Evolutionary conservation across 2,888 invertebrate genomes (phyloP).

Genomic region (Hydriomena furcata): DNA sequence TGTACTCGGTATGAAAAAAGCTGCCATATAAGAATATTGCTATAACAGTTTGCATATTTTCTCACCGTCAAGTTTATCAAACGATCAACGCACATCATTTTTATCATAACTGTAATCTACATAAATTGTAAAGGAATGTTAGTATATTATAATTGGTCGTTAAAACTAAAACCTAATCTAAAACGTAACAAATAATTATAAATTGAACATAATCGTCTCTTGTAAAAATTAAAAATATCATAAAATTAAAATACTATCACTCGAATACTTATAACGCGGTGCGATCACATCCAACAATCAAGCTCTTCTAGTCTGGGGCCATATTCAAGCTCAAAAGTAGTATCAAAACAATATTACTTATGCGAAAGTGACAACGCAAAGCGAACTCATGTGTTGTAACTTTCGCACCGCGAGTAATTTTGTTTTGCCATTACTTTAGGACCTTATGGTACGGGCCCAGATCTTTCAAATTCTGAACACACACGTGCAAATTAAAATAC

Average conservation of each 20-base stretch:
- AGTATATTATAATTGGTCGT: conserved; percentile 11
- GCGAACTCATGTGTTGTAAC: too few species aligned
- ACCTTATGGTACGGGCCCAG: too few species aligned
- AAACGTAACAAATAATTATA: conserved; percentile 24
- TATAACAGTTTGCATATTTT: conserved; percentile 1
- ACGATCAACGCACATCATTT: background rate
- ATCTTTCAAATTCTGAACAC: background rate
- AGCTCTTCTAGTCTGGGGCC: too few species aligned
- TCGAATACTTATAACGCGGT: conserved; percentile 19
- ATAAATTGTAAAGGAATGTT: conserved; percentile 10
- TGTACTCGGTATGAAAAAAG: conserved; percentile 13
- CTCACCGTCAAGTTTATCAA: conserved; percentile 1
- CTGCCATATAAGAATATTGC: conserved; percentile 19
- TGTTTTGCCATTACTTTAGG: too few species aligned
- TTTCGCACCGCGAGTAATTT: too few species aligned
- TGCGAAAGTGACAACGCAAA: too few species aligned
- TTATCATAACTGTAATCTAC: background rate
- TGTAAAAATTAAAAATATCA: conserved; percentile 26
- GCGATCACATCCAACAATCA: conserved; percentile 2
- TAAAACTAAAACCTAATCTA: conserved; percentile 30
- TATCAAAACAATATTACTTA: too few species aligned
- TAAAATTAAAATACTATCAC: conserved; percentile 36
- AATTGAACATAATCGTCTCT: conserved; percentile 23
- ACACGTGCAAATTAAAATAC: conserved; percentile 6
- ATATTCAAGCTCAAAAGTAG: too few species aligned